Percentiles rank a stretch among this genome's conserved stretches.
phyloP scores from a whole-genome alignment of 2,113 vertebrate genomes.

The Apistogramma diplotaenia region DNA sequence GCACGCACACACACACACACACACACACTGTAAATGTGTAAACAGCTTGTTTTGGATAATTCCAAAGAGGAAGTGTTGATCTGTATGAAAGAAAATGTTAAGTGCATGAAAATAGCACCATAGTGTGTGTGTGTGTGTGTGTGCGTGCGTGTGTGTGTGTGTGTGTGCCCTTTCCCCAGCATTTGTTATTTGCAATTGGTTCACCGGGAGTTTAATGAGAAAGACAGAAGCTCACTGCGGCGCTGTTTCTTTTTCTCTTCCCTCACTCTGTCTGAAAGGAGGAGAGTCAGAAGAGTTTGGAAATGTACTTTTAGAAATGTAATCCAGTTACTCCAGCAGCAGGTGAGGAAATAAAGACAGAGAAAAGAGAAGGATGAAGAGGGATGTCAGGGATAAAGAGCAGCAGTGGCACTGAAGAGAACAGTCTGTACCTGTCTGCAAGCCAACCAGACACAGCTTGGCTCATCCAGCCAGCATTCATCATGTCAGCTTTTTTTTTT shows the following conservation, averaged over 20 bases:
- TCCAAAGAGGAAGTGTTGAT: slow-evolving; percentile 15
- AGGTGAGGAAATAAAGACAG: slow-evolving; percentile 41
- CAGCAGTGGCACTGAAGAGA: slow-evolving; percentile 35
- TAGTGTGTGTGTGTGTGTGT: background rate
- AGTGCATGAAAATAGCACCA: background rate
- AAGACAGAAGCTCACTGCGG: slow-evolving; percentile 47
- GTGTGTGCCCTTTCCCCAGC: background rate
- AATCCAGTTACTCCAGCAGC: slow-evolving; percentile 38
- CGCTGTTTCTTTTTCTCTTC: slow-evolving; percentile 40
- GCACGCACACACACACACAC: background rate
- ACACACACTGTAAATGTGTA: background rate
- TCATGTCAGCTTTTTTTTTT: slow-evolving; percentile 48
- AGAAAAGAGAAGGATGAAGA: slow-evolving; percentile 19
- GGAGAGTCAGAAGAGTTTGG: background rate
- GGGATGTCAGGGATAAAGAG: slow-evolving; percentile 47
- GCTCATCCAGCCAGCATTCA: slow-evolving; percentile 60
- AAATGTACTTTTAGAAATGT: slow-evolving; percentile 19
- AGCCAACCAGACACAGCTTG: slow-evolving; percentile 69
- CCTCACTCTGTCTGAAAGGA: slow-evolving; percentile 1
- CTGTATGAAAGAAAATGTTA: background rate
- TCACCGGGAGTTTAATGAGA: slow-evolving; percentile 61
- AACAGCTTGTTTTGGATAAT: slow-evolving; percentile 8
- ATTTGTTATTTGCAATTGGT: slow-evolving; percentile 1
- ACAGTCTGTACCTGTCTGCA: slow-evolving; percentile 70
- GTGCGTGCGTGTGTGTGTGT: background rate